phyloP scores from a whole-genome alignment of 2,888 invertebrate genomes.

The Notodonta ziczac region DNA sequence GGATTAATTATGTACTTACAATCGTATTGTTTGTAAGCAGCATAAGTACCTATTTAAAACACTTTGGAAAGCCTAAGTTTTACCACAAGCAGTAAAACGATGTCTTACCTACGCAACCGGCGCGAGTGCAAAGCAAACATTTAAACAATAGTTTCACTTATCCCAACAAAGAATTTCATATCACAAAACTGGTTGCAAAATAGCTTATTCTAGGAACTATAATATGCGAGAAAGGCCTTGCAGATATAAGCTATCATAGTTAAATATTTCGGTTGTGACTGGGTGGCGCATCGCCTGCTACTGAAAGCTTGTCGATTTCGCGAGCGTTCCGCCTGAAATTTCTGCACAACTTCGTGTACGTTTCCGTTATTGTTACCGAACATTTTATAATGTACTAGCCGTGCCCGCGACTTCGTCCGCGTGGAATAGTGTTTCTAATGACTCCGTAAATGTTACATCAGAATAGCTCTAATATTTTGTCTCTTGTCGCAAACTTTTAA shows the following conservation, averaged over 20 bases:
- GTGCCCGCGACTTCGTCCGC: too few species aligned
- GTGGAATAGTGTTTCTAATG: too few species aligned
- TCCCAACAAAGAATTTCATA: constrained; percentile 55
- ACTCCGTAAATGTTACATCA: too few species aligned
- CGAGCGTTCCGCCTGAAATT: constrained; percentile 48
- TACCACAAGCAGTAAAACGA: constrained; percentile 39
- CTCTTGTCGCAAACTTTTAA: too few species aligned
- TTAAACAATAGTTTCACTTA: constrained; percentile 66
- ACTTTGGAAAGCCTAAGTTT: constrained; percentile 29
- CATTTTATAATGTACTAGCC: too few species aligned
- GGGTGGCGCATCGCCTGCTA: constrained; percentile 54
- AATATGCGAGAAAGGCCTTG: constrained; percentile 35
- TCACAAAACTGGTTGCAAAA: constrained; percentile 47
- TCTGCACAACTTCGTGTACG: constrained; percentile 54
- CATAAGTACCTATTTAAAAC: constrained; percentile 4
- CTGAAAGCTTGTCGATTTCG: constrained; percentile 58
- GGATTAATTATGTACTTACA: neutral
- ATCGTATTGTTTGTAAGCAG: neutral
- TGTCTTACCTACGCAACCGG: constrained; percentile 72
- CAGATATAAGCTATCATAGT: constrained; percentile 41
- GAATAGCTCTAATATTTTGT: too few species aligned
- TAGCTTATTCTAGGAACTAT: constrained; percentile 47
- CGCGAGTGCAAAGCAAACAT: constrained; percentile 76
- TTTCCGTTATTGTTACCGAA: constrained; percentile 51
- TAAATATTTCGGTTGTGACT: constrained; percentile 35